A percentile compares a stretch with the other conserved stretches of the same genome.
Conservation (phyloP, 2,797 vertebrate genomes). For the Labeo calbasu region DNA sequence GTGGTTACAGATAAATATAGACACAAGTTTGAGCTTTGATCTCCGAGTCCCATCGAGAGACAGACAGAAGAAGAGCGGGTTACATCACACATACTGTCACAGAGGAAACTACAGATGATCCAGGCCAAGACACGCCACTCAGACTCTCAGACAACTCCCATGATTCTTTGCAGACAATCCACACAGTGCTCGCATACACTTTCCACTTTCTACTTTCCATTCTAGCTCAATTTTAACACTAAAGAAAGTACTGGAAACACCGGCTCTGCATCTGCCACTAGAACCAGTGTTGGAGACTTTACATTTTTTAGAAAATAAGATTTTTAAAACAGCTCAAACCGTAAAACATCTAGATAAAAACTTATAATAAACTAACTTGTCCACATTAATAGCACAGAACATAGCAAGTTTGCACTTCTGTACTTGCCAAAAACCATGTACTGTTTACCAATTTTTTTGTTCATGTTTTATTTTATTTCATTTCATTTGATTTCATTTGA, state of each 20-base stretch:
- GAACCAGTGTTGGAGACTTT: neutral
- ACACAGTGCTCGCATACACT: constrained; percentile 44
- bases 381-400: neutral
- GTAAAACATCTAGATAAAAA: neutral
- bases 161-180: constrained; percentile 53
- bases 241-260: neutral
- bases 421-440: too few relatives aligned
- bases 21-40: constrained; percentile 21
- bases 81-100: neutral
- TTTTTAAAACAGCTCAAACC: neutral
- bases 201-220: neutral
- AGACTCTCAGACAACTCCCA: neutral
- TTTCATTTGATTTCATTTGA: neutral
- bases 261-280: neutral
- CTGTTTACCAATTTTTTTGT: too few relatives aligned
- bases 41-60: neutral
- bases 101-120: neutral
- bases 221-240: neutral
- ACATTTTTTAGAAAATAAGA: too few relatives aligned
- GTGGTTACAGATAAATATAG: neutral
- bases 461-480: neutral
- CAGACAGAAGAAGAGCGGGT: constrained; percentile 1
- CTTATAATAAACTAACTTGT: neutral
- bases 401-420: too few relatives aligned
- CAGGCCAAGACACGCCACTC: neutral